Base-by-base conservation (phyloP, 2,797 vertebrate genomes). In the Melanitta fusca region DNA sequence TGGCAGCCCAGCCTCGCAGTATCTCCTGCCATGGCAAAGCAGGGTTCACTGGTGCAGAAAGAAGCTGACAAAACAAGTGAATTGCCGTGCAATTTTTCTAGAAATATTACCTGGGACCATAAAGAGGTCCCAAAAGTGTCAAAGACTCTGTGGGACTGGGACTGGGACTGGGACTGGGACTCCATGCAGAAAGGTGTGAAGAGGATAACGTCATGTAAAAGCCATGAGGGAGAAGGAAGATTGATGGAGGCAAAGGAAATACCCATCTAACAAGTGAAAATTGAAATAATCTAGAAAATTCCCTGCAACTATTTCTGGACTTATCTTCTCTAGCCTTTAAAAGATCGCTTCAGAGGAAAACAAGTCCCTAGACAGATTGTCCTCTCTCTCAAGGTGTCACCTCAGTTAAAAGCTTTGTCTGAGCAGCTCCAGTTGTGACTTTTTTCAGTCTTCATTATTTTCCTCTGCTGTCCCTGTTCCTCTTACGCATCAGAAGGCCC, bases 281-380 rank as follows among this genome's bases (percentile, higher is more conserved):
- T 3, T 69, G 10, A 72, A 91, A 83, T 66, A 61, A 45, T 32
- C 17, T 24, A 68, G 43, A 38, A 5, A 43, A 47, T 80, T 87
- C 32, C 30, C 25, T 85, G 28, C 8, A 85, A 65, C 11, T 22
- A 6, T 47, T 64, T 57, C 9, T 74, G 22, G 11, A 34, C 53
- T 85, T 85, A 69, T n/a, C 10, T 36, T 15, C 34, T 64, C 64
- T 41, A 64, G 22, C 13, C 34, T 61, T 61, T 78, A 21, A 38
- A 92, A 78, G 36, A 74, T 69, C 34, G 41, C 15, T 51, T 71
- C 49, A 90, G 84, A 85, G 75, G 5, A 86, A 79, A 74, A 56
- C 13, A 65, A 91, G 13, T 36, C 5, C 17, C 13, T 51, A 53
- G 24, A 6, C 21, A 81, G 8, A 8, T 11, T 58, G 86, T 80